phyloP scores from a whole-genome alignment of 2,113 vertebrate genomes.

The Solenodon paradoxus region DNA sequence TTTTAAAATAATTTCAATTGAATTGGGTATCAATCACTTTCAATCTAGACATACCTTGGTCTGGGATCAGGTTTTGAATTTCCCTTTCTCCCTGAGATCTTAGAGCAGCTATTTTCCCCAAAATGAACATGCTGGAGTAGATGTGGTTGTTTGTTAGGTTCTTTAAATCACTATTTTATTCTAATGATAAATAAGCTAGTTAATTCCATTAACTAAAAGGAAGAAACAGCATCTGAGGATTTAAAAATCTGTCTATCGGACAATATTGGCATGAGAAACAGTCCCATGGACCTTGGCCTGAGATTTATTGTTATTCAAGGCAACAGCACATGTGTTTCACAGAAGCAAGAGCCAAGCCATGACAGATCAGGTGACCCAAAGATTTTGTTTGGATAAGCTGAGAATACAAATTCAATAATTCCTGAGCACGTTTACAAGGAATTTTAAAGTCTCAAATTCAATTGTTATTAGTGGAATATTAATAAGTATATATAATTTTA shows the following conservation, averaged over 20 bases:
- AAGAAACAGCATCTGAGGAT: not conserved
- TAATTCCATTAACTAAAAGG: slow-evolving; percentile 17
- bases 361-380: not conserved
- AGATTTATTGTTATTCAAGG: not conserved
- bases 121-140: not conserved
- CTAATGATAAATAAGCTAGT: not conserved
- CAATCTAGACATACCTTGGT: not conserved
- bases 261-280: not conserved
- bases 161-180: not conserved
- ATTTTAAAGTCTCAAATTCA: not conserved
- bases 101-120: not conserved
- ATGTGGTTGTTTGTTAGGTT: not conserved
- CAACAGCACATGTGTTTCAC: not conserved
- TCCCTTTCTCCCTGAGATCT: not conserved
- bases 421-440: not conserved
- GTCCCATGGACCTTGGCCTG: not conserved
- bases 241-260: not conserved
- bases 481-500: not conserved
- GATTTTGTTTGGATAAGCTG: not conserved
- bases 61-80: not conserved
- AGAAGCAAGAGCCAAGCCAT: not conserved
- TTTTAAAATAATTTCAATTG: not conserved
- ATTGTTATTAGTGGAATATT: not conserved
- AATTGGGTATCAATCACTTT: not conserved
- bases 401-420: not conserved